phyloP scores from a whole-genome alignment of 2,113 vertebrate species.

The Reinhardtius hippoglossoides region DNA sequence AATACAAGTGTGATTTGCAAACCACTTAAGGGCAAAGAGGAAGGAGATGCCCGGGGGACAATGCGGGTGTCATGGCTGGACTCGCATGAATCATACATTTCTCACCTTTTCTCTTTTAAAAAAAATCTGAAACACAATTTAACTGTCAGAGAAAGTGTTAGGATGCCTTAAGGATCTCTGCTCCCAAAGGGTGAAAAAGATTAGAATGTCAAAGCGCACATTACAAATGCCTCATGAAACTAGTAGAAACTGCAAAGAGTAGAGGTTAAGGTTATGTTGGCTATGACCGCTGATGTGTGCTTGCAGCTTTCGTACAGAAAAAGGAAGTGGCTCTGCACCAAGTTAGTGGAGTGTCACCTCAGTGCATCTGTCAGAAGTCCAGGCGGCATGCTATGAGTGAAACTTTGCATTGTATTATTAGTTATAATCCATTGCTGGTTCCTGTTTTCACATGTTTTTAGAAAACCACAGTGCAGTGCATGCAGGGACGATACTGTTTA shows the following conservation, averaged over 20 bases:
- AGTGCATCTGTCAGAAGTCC: slow-evolving; percentile 24
- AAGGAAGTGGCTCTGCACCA: neutral
- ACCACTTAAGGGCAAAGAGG: slow-evolving; percentile 74
- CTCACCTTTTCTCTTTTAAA: slow-evolving; percentile 25
- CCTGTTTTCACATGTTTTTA: slow-evolving; percentile 27
- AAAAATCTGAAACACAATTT: slow-evolving; percentile 44
- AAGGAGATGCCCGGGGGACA: slow-evolving; percentile 57
- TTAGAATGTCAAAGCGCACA: slow-evolving; percentile 58
- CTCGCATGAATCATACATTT: slow-evolving; percentile 59
- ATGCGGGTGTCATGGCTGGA: slow-evolving; percentile 61
- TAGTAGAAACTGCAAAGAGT: slow-evolving; percentile 15
- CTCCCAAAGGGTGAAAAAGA: slow-evolving; percentile 59
- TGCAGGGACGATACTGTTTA: slow-evolving; percentile 22
- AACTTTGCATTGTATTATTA: slow-evolving; percentile 13
- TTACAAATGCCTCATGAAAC: slow-evolving; percentile 52
- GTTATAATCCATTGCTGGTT: slow-evolving; percentile 22
- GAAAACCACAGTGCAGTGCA: slow-evolving; percentile 12
- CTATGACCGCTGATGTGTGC: slow-evolving; percentile 19
- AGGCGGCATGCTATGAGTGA: slow-evolving; percentile 18
- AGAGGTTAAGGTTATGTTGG: neutral
- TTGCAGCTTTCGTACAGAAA: neutral
- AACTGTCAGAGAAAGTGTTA: slow-evolving; percentile 60
- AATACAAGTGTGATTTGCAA: slow-evolving; percentile 74
- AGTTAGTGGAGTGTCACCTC: slow-evolving; percentile 18
- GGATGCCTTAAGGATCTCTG: slow-evolving; percentile 58